Percentiles rank a stretch among this genome's conserved stretches.
Evolutionary conservation across 2,113 vertebrate species (phyloP).

Genomic region (Scytalopus superciliaris): DNA sequence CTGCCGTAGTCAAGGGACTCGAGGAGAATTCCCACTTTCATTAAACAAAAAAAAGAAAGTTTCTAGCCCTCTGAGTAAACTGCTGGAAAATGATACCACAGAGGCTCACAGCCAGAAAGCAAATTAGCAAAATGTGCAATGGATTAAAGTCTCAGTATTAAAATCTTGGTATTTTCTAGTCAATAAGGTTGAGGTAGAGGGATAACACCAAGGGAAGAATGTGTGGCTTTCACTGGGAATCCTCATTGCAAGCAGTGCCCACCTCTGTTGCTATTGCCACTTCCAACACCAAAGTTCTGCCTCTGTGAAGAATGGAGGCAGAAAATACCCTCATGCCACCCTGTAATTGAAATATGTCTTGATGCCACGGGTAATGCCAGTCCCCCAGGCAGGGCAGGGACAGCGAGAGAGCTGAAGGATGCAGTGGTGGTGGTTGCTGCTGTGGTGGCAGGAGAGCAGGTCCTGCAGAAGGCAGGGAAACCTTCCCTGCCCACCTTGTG

Average conservation of each 20-base stretch:
- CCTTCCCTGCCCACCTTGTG: background rate
- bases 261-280: background rate
- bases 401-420: background rate
- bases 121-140: conserved; percentile 56
- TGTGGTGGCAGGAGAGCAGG: background rate
- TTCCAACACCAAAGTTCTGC: background rate
- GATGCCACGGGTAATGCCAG: background rate
- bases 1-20: background rate
- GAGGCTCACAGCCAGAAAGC: conserved; percentile 38
- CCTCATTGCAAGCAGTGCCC: background rate
- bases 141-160: background rate
- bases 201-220: background rate
- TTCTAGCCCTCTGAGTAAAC: conserved; percentile 38
- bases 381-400: background rate
- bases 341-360: background rate
- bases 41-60: conserved; percentile 32
- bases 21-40: conserved; percentile 43
- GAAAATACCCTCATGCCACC: background rate
- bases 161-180: background rate
- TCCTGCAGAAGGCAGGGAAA: background rate
- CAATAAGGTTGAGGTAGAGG: background rate
- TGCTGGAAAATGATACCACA: conserved; percentile 52
- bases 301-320: background rate
- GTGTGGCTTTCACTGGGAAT: background rate
- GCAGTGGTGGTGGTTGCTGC: background rate